phyloP scores from a whole-genome alignment of 2,113 vertebrate species.

The Pygoscelis adeliae region DNA sequence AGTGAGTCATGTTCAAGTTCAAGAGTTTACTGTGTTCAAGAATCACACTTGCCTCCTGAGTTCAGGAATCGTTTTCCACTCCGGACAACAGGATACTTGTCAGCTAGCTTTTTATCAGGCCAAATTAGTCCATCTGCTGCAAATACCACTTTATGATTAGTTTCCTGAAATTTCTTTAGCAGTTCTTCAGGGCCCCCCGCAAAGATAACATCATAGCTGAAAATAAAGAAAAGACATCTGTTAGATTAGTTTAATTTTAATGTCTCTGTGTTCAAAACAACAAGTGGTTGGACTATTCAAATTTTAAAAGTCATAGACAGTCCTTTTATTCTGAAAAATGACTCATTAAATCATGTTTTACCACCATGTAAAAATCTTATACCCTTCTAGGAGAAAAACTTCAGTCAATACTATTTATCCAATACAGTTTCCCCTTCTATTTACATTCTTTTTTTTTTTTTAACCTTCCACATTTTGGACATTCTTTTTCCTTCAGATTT shows the following conservation, averaged over 20 bases:
- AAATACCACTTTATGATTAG: conserved; percentile 91
- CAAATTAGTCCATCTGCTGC: conserved; percentile 91
- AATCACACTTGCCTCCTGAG: conserved; percentile 87
- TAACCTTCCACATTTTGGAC: neutral
- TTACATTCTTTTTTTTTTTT: neutral
- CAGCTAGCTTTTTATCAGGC: conserved; percentile 90
- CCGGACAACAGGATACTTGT: conserved; percentile 90
- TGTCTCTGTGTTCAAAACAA: neutral
- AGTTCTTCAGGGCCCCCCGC: conserved; percentile 91
- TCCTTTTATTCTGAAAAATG: neutral
- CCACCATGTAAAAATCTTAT: neutral
- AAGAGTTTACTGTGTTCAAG: neutral
- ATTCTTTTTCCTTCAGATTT: neutral
- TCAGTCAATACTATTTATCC: neutral
- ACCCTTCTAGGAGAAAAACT: neutral
- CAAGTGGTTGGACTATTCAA: neutral
- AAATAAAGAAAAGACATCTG: neutral
- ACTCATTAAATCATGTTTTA: neutral
- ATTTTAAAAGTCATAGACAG: neutral
- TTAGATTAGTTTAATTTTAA: neutral
- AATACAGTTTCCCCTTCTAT: neutral
- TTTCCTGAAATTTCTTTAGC: conserved; percentile 90
- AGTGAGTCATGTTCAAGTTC: neutral
- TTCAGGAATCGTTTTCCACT: conserved; percentile 94
- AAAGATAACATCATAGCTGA: conserved; percentile 94